Evolutionary conservation across 1,140 invertebrate genomes (phyloP).

Genomic region (Andrena cerasifolii): DNA sequence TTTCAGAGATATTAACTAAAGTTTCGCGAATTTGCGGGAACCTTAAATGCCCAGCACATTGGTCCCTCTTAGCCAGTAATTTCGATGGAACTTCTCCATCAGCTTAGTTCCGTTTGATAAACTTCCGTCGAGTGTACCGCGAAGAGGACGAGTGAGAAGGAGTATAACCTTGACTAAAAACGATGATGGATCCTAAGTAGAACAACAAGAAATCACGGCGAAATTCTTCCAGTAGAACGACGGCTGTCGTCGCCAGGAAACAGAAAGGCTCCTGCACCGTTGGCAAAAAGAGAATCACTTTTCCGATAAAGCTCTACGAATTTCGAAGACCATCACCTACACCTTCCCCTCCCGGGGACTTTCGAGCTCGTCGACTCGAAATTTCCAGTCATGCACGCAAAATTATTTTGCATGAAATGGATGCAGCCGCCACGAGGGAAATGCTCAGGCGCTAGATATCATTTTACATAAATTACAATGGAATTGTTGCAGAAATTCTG

Average conservation of each 20-base stretch:
- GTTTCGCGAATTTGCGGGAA: no score
- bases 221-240: constrained; percentile 3
- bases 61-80: neutral
- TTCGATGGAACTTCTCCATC: constrained; percentile 1
- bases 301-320: neutral
- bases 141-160: neutral
- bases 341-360: neutral
- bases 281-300: neutral
- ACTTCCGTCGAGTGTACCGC: neutral
- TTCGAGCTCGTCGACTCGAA: neutral
- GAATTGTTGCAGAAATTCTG: no score
- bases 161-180: neutral
- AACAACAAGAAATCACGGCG: constrained; percentile 5
- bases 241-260: neutral
- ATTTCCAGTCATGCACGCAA: neutral
- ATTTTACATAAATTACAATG: no score
- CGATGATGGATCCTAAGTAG: neutral
- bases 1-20: no score
- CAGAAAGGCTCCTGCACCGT: neutral
- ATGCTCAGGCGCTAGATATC: no score
- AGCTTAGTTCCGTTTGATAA: neutral
- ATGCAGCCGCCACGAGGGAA: no score
- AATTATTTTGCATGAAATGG: no score
- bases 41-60: no score
- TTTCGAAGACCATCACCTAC: neutral